Percentiles rank a stretch among this genome's conserved stretches.
phyloP scores from a whole-genome alignment of 2,888 invertebrate genomes.

The Aquatica leii region DNA sequence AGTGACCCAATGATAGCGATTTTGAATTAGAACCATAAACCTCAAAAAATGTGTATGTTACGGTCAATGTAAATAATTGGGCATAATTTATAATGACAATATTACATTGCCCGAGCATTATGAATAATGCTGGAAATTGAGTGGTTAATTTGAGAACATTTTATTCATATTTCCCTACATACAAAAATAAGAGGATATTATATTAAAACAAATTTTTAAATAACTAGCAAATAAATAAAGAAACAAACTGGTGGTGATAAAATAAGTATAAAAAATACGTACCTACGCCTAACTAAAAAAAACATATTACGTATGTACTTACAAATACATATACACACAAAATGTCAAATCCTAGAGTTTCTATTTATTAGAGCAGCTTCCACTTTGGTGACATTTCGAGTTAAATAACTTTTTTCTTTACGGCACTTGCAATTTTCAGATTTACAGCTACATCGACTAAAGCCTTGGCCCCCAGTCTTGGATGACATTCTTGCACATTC shows the following conservation, averaged over 20 bases:
- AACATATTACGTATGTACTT: not conserved
- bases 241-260: too few relatives aligned
- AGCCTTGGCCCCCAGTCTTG: constrained; percentile 1
- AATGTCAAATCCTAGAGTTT: not conserved
- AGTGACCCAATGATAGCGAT: too few relatives aligned
- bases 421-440: not conserved
- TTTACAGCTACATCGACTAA: not conserved
- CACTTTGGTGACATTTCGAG: constrained; percentile 4
- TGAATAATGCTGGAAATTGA: too few relatives aligned
- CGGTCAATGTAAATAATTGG: not conserved
- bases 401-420: constrained; percentile 1
- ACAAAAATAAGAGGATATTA: constrained; percentile 4
- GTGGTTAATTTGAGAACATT: too few relatives aligned
- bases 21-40: too few relatives aligned
- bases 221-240: not conserved
- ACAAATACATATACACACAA: not conserved
- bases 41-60: too few relatives aligned
- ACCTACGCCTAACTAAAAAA: not conserved
- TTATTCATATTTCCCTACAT: not conserved
- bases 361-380: not conserved
- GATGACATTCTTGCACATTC: not conserved
- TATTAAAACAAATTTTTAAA: not conserved
- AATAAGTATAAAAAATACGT: too few relatives aligned
- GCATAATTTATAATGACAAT: not conserved
- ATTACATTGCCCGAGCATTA: too few relatives aligned